Percentiles rank a stretch among this genome's conserved stretches.
Conservation (phyloP, 2,888 invertebrate genomes). For the Syritta pipiens region DNA sequence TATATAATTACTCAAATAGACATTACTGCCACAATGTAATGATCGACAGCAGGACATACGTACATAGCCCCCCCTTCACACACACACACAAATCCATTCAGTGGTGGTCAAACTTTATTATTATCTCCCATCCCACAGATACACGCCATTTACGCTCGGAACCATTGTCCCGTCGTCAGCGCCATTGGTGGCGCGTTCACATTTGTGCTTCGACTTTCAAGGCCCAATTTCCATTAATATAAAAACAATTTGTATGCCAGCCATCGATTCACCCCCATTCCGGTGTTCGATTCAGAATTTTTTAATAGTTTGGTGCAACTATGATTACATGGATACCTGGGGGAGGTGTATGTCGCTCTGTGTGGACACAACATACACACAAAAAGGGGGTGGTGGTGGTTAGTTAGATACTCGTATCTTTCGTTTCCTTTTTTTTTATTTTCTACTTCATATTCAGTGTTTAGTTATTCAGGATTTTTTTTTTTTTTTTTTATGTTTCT, state of each 20-base stretch:
- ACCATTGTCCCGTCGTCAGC: slow-evolving; percentile 26
- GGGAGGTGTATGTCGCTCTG: slow-evolving; percentile 61
- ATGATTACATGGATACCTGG: slow-evolving; percentile 67
- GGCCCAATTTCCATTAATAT: slow-evolving; percentile 68
- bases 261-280: slow-evolving; percentile 59
- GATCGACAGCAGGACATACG: slow-evolving; percentile 61
- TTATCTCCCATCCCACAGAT: slow-evolving; percentile 36
- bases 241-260: slow-evolving; percentile 62
- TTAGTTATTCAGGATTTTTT: slow-evolving; percentile 65
- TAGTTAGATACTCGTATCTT: slow-evolving; percentile 49
- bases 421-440: slow-evolving; percentile 21
- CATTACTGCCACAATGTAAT: slow-evolving; percentile 58
- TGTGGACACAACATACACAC: slow-evolving; percentile 59
- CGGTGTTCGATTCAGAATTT: slow-evolving; percentile 63
- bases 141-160: neutral
- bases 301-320: slow-evolving; percentile 68
- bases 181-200: too few relatives aligned
- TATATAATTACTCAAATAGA: slow-evolving; percentile 62
- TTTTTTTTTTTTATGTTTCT: slow-evolving; percentile 29
- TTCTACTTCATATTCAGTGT: slow-evolving; percentile 48
- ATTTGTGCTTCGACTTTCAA: slow-evolving; percentile 57
- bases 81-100: neutral
- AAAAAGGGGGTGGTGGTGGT: slow-evolving; percentile 38
- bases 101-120: slow-evolving; percentile 58
- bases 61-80: neutral